Evolutionary conservation across 2,888 invertebrate species (phyloP), one percentile per base, ranked within the genome.

Genomic region (Barypeithes pellucidus): DNA sequence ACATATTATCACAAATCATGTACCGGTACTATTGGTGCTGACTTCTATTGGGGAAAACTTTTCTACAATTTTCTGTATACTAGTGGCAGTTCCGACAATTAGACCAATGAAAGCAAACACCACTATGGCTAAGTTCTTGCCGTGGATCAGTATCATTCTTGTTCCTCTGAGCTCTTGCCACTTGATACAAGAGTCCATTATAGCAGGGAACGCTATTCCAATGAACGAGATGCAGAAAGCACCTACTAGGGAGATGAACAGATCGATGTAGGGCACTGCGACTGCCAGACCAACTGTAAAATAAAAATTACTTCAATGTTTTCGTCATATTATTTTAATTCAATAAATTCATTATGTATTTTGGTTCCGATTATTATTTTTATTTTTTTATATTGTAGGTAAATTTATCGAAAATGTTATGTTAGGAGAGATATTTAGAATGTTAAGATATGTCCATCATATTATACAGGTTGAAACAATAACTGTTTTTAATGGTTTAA

Each of bases 181-280:
- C 84, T 92, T 93, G 0, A 94, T 93, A 84, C 93, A 92, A 77
- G 93, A 90, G 82, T 97, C 94, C 78, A 98, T 94, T 75, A 96
- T 87, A 0, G 97, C 96, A 9, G 97, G 97, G 84, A 97, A 94
- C 0, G 95, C 94, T 57, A 98, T 88, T 0, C 97, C 97, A 69
- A 97, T 88, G 0, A 94, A 94, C 0, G 97, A 95, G 54, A 96
- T 88, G 77, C 96, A 95, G 1, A 97, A 88, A 0, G 97, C 96
- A n/a, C 97, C 97, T 81, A 94, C 92, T 50, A 94, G 87, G 0
- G 94, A 93, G 76, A 92, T 92, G 76, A 95, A 94, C 54, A 95
- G 87, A 73, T 94, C 94, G 82, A 97, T 86, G 80, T 94, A 92
- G 0, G 97, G 97, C 72, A 97, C 93, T 0, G 94, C 91, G 7